These are phyloP conservation scores for Threskiornis aethiopicus DNA, from an alignment of 2,797 vertebrate species.

Conservation along the genomic window DNA sequence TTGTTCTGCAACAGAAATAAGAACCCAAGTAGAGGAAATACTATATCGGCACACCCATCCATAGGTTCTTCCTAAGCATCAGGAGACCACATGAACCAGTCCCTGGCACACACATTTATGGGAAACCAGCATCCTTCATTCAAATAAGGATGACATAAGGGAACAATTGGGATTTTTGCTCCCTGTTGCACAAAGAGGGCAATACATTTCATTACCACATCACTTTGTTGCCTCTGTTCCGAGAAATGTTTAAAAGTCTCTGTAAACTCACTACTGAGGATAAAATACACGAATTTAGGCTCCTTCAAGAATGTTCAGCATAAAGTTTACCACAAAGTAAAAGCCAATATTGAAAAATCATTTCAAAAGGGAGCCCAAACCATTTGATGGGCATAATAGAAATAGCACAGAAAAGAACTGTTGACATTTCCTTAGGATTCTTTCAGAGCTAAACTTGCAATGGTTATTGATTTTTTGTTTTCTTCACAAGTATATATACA, in stretches of 20 bases:
- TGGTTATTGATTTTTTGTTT: conserved; percentile 40
- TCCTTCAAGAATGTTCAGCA: neutral
- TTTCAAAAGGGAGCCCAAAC: neutral
- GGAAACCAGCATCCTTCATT: neutral
- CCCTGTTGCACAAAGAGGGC: neutral
- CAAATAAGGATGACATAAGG: fast-evolving
- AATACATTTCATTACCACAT: neutral
- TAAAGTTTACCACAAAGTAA: neutral
- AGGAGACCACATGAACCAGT: neutral
- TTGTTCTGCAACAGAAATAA: neutral
- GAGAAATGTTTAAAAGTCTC: neutral
- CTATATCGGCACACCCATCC: neutral
- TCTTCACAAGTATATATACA: conserved; percentile 3
- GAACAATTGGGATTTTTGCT: neutral
- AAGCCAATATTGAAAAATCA: neutral
- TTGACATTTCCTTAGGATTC: neutral
- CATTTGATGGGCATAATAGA: neutral
- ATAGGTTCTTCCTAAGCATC: neutral
- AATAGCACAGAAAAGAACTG: neutral
- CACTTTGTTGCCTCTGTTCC: fast-evolving
- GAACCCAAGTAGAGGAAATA: neutral
- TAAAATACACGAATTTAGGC: neutral
- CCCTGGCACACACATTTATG: neutral
- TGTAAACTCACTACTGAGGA: neutral
- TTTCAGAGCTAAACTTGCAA: neutral